Percentiles rank a stretch among this genome's conserved stretches.
phyloP scores from a whole-genome alignment of 2,113 vertebrate species.

The Eonycteris spelaea region DNA sequence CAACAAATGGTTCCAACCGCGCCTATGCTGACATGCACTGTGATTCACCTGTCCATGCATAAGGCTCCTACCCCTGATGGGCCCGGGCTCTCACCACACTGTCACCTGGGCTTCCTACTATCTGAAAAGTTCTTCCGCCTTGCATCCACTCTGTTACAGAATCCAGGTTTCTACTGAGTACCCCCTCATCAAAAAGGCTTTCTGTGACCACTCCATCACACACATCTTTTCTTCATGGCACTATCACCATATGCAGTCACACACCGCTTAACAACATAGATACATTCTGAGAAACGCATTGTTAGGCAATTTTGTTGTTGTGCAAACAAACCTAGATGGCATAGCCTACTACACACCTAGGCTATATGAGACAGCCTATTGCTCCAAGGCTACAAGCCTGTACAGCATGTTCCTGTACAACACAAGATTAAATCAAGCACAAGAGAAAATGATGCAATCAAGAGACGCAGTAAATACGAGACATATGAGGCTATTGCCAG shows the following conservation, averaged over 20 bases:
- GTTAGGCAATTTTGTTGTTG: background rate
- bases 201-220: background rate
- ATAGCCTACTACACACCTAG: background rate
- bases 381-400: background rate
- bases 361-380: background rate
- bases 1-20: rapidly evolving
- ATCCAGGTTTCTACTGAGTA: background rate
- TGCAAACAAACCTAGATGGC: background rate
- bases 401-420: background rate
- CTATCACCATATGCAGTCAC: background rate
- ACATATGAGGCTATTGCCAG: background rate
- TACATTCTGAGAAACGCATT: background rate
- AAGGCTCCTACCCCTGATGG: background rate
- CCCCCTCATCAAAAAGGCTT: background rate
- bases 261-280: background rate
- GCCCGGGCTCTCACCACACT: background rate
- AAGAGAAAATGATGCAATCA: background rate
- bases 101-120: background rate
- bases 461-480: background rate
- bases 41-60: background rate
- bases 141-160: background rate
- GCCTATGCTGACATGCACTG: rapidly evolving
- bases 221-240: background rate
- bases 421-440: background rate
- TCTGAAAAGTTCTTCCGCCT: background rate